These are phyloP conservation scores for Pantherophis alleghaniensis DNA, from an alignment of 2,797 vertebrate genomes.

Conservation along the genomic window DNA sequence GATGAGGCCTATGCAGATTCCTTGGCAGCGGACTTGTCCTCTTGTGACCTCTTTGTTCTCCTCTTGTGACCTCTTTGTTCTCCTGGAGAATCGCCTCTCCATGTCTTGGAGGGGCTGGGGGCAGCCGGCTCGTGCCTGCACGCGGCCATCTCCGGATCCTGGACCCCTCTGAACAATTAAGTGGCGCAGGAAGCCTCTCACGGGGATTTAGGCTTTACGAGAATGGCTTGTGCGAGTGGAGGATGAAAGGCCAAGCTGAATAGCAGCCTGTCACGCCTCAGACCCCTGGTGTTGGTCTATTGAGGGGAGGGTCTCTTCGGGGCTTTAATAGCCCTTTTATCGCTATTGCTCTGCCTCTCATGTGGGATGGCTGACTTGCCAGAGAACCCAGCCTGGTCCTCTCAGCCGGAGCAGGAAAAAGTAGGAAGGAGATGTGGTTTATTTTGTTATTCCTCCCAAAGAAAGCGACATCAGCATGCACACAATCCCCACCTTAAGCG, in stretches of 20 bases:
- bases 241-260: conserved; percentile 19
- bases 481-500: background rate
- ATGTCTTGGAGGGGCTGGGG: background rate
- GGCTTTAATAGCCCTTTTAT: background rate
- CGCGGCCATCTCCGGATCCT: fast-evolving
- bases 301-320: background rate
- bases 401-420: background rate
- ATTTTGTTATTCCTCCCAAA: background rate
- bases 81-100: background rate
- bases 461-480: background rate
- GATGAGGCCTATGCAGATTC: background rate
- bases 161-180: conserved; percentile 40
- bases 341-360: background rate
- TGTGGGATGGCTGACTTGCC: too few species aligned
- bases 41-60: too few species aligned
- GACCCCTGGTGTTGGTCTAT: background rate
- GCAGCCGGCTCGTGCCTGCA: background rate
- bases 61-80: background rate
- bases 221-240: background rate
- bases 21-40: background rate
- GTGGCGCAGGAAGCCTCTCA: conserved; percentile 39
- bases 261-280: fast-evolving
- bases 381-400: background rate
- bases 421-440: background rate
- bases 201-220: conserved; percentile 54